Evolutionary conservation across 1,140 invertebrate genomes (phyloP), one percentile per base, ranked within the genome.

Genomic region (Hylaeus volcanicus): DNA sequence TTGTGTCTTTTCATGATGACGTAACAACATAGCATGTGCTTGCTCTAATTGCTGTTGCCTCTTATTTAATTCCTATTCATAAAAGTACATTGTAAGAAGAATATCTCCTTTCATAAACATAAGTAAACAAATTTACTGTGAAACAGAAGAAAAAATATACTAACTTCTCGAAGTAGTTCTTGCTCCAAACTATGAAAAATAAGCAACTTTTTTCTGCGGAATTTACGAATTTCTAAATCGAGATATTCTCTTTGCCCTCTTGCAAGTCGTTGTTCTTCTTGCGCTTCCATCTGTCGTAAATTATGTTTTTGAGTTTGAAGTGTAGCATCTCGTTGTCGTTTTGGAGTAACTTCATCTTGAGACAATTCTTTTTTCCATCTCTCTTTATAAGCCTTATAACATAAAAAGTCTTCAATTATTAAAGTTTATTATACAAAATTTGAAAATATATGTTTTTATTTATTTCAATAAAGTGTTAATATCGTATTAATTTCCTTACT

Each of bases 1-100:
- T 92, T 99, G 98, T 45, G 98, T 99, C 91, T 98, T 97, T 90
- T 99, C 98, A 93, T 99, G 98, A 93, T 99, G 99, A 75, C 98
- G 95, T 60, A 99, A 92, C 58, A 99, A 94, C 97, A 99, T 99
- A n/a, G 95, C 94, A 92, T 99, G 99, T 51, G 98, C 98, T 92
- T 98, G 97, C 91, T 99, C 98, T 78, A 99, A 91, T 90, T 99
- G 99, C 68, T 97, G 96, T 92, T 99, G 97, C 68, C 98, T 95
- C 93, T 98, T 98, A 91, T 97, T 98, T 84, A 99, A 94, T 94
- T 99, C 98, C 97, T 98, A 88, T 6, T 83, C 79, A 74, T n/a
- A 51, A 81, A 65, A 45, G 3, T 64, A 56, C 11, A 56, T 56
- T 48, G 8, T 58, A 58, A 60, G 58, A 56, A 55, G 9, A 26